phyloP scores from a whole-genome alignment of 2,113 vertebrate species.

The Piliocolobus tephrosceles region DNA sequence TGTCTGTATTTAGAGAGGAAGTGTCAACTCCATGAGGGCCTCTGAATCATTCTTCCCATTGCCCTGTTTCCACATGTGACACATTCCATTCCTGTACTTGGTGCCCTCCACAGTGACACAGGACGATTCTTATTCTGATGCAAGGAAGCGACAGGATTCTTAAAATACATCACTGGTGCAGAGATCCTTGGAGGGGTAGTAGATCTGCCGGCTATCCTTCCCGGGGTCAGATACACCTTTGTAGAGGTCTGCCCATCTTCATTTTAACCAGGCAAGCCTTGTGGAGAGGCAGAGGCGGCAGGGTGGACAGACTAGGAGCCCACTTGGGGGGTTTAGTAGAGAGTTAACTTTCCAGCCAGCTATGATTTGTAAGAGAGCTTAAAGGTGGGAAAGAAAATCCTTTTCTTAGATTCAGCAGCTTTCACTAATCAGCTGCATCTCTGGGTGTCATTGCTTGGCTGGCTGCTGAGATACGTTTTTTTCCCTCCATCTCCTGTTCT shows the following conservation, averaged over 20 bases:
- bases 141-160: background rate
- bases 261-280: background rate
- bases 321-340: conserved; percentile 19
- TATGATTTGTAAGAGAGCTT: conserved; percentile 58
- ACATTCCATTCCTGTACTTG: background rate
- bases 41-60: background rate
- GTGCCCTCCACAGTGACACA: background rate
- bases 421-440: conserved; percentile 74
- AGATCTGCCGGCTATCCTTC: background rate
- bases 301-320: background rate
- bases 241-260: background rate
- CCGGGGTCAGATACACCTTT: background rate
- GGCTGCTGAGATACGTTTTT: background rate
- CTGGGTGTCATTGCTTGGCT: conserved; percentile 62
- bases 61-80: background rate
- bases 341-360: conserved; percentile 58
- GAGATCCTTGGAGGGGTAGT: background rate
- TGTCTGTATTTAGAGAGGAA: background rate
- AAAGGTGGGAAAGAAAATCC: conserved; percentile 56
- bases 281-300: rapidly evolving
- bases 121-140: background rate
- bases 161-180: background rate
- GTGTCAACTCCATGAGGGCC: background rate
- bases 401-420: conserved; percentile 72
- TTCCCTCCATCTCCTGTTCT: background rate